Evolutionary conservation across 2,797 vertebrate genomes (phyloP).

Genomic region (Myripristis jacobus): DNA sequence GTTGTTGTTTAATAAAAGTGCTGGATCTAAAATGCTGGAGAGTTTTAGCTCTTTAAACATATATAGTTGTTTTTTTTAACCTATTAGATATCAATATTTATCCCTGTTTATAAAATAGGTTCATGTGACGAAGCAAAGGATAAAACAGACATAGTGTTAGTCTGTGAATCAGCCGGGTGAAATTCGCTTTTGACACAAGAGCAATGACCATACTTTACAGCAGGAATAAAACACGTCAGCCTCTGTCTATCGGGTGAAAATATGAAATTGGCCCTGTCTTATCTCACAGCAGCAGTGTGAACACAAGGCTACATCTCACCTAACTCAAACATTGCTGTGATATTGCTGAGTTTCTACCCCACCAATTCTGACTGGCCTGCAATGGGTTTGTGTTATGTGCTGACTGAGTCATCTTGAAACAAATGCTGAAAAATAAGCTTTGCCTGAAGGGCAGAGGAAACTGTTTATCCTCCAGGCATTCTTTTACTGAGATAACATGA

Average conservation of each 20-base stretch:
- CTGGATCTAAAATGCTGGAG: too few species aligned
- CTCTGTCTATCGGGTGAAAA: conserved; percentile 63
- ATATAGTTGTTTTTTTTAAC: neutral
- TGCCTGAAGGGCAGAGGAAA: conserved; percentile 63
- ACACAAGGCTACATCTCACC: conserved; percentile 68
- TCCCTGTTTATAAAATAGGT: neutral
- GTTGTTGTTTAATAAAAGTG: too few species aligned
- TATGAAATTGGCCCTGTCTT: conserved; percentile 77
- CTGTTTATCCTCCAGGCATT: conserved; percentile 74
- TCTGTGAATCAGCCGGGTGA: conserved; percentile 50
- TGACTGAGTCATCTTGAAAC: conserved; percentile 74
- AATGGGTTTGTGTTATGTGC: conserved; percentile 36
- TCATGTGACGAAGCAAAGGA: neutral
- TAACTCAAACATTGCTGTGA: conserved; percentile 61
- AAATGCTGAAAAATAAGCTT: conserved; percentile 69
- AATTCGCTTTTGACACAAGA: conserved; percentile 67
- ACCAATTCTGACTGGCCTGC: conserved; percentile 56
- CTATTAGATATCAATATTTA: neutral
- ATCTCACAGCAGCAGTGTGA: conserved; percentile 72
- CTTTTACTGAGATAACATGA: conserved; percentile 65
- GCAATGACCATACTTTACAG: conserved; percentile 51
- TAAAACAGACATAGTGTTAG: conserved; percentile 42
- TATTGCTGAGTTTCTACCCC: conserved; percentile 53
- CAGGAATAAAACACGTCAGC: conserved; percentile 61
- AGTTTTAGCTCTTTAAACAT: neutral